Base-by-base conservation (phyloP, 2,888 invertebrate genomes). In the Frankliniella fusca region DNA sequence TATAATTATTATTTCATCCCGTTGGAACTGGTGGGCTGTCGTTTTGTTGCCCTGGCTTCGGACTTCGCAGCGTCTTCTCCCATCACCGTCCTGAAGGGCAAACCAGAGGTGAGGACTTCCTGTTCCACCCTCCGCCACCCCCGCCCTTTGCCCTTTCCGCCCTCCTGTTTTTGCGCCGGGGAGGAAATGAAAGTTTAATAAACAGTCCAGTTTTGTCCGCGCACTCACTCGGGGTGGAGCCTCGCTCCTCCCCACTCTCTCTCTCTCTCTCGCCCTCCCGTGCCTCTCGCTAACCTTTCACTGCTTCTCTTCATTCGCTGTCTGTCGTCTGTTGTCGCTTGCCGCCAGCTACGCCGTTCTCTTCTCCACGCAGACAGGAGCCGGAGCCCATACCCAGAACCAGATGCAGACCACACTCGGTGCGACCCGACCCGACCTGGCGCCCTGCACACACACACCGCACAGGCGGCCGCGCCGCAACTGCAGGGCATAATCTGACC, bases 131-230 rank as follows among this genome's bases (percentile, higher is more conserved):
- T 61, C 61, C n/a, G 15, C 61, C 61, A 11, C 3, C 0, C 54
- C 54, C 54, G 54, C 61, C 61, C 61, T 18, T n/a, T 18, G 20
- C 3, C 61, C 61, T 20, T n/a, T n/a, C n/a, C 61, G 10, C 61
- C 61, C 7, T 61, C 18, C 61, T 38, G 38, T 61, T 61, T 61
- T 61, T 61, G 61, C 61, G n/a, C 61, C 20, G 61, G 61, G 61
- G 61, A 61, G 61, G 61, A 61, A 61, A 61, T 61, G 61, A 61
- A 61, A 61, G 61, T 61, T 61, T 61, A 61, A 61, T 61, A 61
- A 61, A 61, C 61, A 61, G 61, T 61, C 61, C 61, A 61, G 61
- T 61, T 61, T n/a, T 61, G 38, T n/a, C 61, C 61, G 61, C 20
- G 61, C 61, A 5, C 38, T 38, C 38, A 38, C 38, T 38, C 38